Base-by-base conservation (phyloP, 2,888 invertebrate species). In the Rotaria macrura region DNA sequence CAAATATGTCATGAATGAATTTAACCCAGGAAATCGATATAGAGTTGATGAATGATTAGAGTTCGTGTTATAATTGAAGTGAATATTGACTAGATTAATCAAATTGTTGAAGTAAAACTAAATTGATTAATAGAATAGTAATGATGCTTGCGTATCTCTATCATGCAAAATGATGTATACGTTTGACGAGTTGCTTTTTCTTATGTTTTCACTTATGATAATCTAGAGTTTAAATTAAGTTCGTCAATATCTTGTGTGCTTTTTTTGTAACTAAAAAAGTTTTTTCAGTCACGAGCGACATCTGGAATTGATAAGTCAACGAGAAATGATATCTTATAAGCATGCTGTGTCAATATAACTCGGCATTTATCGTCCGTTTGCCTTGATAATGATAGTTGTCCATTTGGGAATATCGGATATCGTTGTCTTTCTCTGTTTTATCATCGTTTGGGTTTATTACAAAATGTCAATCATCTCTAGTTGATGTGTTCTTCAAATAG, bases 341-440 rank as follows among this genome's bases (percentile, higher is more conserved):
- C 65, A 65, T 20, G 65, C 34, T 65, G 14, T 34, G 65, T 65
- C 34, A 38, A 65, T 29, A 65, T 38, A 65, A 38, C 65, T 65
- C 65, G 65, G 29, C 20, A 65, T 65, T 65, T 65, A 65, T 65
- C 65, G 65, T 65, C 65, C 65, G 65, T 34, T 65, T 65, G 65
- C 29, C 65, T 65, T 65, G 34, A 65, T 65, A 65, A 65, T 65
- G 34, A 65, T 65, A 65, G 65, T 65, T 65, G 65, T 65, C 34
- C 65, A 65, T 38, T 34, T 65, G 65, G 65, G 65, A 65, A 29
- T 65, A 34, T 65, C 34, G 14, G 38, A 34, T 65, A 20, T 34
- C 20, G 34, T 34, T 65, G 4, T 6, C 34, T 65, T 65, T 29
- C 34, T 65, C 29, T 65, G 20, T 65, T 65, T 34, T 65, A 65